Percentiles rank a stretch among this genome's conserved stretches.
phyloP scores from a whole-genome alignment of 2,888 invertebrate genomes.

The Icerya purchasi region DNA sequence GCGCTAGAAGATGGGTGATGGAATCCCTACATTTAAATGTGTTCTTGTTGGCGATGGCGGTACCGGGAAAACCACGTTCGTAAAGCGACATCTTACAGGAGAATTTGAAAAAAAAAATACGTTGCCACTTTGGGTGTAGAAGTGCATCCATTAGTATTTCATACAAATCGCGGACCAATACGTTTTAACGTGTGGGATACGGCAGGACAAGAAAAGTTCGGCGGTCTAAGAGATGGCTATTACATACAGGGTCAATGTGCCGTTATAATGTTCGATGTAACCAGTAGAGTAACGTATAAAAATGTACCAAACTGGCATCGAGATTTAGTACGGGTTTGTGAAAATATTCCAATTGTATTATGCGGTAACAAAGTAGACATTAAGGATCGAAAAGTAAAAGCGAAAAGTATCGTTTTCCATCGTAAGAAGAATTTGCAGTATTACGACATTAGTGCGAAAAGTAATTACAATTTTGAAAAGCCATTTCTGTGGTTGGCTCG shows the following conservation, averaged over 20 bases:
- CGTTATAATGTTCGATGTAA: conserved; percentile 99
- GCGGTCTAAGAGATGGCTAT: conserved; percentile 94
- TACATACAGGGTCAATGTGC: conserved; percentile 55
- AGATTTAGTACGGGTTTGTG: conserved; percentile 95
- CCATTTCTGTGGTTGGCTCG: conserved; percentile 98
- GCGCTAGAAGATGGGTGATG: conserved; percentile 44
- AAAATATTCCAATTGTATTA: conserved; percentile 99
- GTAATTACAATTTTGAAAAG: conserved; percentile 99
- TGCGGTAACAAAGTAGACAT: conserved; percentile 99
- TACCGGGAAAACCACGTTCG: conserved; percentile 98
- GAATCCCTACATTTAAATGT: conserved; percentile 87
- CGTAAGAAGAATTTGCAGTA: conserved; percentile 99
- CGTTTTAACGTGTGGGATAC: conserved; percentile 99
- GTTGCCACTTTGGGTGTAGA: conserved; percentile 98
- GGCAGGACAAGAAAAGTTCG: conserved; percentile 98
- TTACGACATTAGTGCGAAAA: conserved; percentile 99
- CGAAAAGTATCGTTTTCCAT: conserved; percentile 97
- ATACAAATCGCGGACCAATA: conserved; percentile 92
- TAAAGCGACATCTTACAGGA: conserved; percentile 96
- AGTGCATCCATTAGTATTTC: conserved; percentile 94
- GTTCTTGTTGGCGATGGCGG: conserved; percentile 98
- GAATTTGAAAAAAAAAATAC: conserved; percentile 99
- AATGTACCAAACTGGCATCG: conserved; percentile 99
- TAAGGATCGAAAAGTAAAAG: conserved; percentile 98
- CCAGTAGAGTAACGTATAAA: conserved; percentile 97